Evolutionary conservation across 2,113 vertebrate species (phyloP).

Genomic region (Nesoenas mayeri): DNA sequence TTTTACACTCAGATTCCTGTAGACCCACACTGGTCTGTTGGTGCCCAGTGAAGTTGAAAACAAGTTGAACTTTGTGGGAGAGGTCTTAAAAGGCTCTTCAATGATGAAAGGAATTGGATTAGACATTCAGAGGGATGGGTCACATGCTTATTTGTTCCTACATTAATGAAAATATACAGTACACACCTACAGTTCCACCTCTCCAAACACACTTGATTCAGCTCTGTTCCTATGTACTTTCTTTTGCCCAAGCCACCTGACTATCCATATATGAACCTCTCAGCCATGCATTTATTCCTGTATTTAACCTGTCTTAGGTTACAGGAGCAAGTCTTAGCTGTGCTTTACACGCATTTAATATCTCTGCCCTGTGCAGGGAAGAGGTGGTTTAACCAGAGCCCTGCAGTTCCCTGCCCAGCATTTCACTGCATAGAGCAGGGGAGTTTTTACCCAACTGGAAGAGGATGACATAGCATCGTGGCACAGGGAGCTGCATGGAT

Average conservation of each 20-base stretch:
- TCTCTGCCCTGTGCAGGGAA: neutral
- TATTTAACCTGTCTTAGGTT: neutral
- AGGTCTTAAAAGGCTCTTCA: neutral
- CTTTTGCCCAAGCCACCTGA: neutral
- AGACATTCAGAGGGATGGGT: neutral
- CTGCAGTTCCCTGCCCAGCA: fast-evolving
- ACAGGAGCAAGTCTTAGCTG: neutral
- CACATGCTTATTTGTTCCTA: neutral
- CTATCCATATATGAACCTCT: neutral
- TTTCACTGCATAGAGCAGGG: neutral
- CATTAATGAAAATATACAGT: neutral
- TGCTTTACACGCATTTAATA: neutral
- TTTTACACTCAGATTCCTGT: neutral
- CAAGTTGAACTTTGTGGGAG: neutral
- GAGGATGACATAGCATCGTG: neutral
- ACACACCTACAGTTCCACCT: neutral
- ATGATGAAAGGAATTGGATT: neutral
- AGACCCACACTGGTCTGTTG: neutral
- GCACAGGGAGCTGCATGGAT: neutral
- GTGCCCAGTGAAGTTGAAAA: neutral
- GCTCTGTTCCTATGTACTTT: neutral
- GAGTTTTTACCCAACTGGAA: neutral
- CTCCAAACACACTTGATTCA: neutral
- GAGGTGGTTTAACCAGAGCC: neutral
- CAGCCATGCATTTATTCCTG: neutral